Evolutionary conservation across 2,888 invertebrate species (phyloP).

Genomic region (Stenodema calcarata): DNA sequence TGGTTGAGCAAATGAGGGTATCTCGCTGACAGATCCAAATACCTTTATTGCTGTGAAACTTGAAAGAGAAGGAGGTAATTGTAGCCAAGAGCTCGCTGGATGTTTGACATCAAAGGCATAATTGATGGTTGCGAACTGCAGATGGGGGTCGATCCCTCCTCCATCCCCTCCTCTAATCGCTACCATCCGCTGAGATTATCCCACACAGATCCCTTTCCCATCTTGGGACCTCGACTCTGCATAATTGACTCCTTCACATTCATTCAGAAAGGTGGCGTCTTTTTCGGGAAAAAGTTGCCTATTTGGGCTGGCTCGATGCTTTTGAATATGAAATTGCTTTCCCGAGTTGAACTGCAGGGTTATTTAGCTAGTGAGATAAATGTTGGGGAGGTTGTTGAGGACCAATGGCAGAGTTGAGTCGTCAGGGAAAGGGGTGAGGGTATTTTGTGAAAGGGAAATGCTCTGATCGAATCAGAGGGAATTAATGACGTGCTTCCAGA

Average conservation of each 20-base stretch:
- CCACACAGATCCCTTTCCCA: constrained; percentile 18
- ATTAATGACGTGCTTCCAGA: neutral
- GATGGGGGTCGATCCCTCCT: constrained; percentile 40
- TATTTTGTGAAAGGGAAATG: neutral
- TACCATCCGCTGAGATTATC: constrained; percentile 43
- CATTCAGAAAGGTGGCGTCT: constrained; percentile 11
- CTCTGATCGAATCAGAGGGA: neutral
- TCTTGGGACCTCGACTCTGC: constrained; percentile 23
- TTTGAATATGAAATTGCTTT: neutral
- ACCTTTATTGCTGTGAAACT: constrained; percentile 51
- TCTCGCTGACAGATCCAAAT: constrained; percentile 51
- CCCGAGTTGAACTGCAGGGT: neutral
- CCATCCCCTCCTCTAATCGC: constrained; percentile 24
- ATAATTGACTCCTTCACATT: constrained; percentile 53
- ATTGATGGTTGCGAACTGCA: constrained; percentile 53
- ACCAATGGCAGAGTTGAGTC: constrained; percentile 12
- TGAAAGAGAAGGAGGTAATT: constrained; percentile 51
- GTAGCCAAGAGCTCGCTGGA: constrained; percentile 51
- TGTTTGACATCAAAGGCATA: constrained; percentile 54
- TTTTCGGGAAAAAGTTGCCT: constrained; percentile 15
- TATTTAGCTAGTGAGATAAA: neutral
- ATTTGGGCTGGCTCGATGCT: neutral
- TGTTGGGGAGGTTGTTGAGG: neutral
- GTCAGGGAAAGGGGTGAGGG: neutral
- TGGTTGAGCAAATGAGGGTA: constrained; percentile 49